Base-by-base conservation (phyloP, 2,888 invertebrate species). In the Sesia bembeciformis region DNA sequence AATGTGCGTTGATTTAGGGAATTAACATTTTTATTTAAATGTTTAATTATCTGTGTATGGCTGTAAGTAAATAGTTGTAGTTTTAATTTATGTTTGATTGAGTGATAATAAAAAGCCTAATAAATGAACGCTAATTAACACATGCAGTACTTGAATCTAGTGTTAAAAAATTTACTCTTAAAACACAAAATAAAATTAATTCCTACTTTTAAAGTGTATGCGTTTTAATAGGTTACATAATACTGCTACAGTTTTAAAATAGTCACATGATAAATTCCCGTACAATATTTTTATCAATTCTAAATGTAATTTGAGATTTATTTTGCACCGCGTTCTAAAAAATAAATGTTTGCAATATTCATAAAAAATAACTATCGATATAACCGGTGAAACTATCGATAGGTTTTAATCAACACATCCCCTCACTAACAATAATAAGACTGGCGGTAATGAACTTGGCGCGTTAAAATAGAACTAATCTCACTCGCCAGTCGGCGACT, bases 371-470 rank as follows among this genome's bases (percentile, higher is more conserved):
- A n/a, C n/a, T n/a, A n/a, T n/a, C n/a, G n/a, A n/a, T n/a, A n/a
- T n/a, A n/a, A 23, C 23, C 23, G 2, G 23, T 23, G 2, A 23
- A 23, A 23, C 23, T 23, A 23, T 23, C 23, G 23, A 23, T 23
- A 23, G 23, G 23, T 23, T 23, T 23, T 23, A 23, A 23, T 23
- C 1, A 23, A 23, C 23, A 23, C 23, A 38, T 49, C 52, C 56
- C 67, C 53, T 55, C 68, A 57, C 68, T 66, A 59, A 6, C n/a
- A 52, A 46, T 53, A 55, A 62, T 59, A 58, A 60, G 56, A 58
- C 56, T 57, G 59, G 58, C 66, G 70, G 58, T 67, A 70, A 67
- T 70, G 69, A 70, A 70, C 69, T 70, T 70, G 65, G 59, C 53
- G 53, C 49, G 54, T 56, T 61, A 54, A 66, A 68, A 68, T 70